These are phyloP conservation scores for Scartelaos histophorus DNA, from an alignment of 2,113 vertebrate species.

Conservation along the genomic window DNA sequence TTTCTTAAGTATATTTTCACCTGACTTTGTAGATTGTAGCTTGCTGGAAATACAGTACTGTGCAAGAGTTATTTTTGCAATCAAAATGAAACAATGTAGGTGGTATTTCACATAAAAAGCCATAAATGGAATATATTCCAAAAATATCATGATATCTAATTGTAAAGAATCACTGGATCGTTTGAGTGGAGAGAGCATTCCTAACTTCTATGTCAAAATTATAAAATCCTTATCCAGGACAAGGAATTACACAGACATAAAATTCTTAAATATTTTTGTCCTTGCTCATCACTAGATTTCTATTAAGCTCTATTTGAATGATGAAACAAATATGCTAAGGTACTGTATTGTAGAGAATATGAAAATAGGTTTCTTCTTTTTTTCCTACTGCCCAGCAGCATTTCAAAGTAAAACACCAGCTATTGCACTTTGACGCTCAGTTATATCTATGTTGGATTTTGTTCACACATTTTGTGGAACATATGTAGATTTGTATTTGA, in stretches of 20 bases:
- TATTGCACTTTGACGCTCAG: constrained; percentile 39
- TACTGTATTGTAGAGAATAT: constrained; percentile 24
- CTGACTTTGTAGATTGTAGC: constrained; percentile 37
- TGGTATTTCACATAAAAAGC: too few relatives aligned
- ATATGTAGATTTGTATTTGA: constrained; percentile 17
- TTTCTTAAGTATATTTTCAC: constrained; percentile 52
- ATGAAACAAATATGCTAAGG: constrained; percentile 25
- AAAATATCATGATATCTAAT: too few relatives aligned
- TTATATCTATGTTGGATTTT: constrained; percentile 21
- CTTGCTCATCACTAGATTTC: not conserved
- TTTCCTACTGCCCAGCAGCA: constrained; percentile 31
- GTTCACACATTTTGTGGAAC: constrained; percentile 17
- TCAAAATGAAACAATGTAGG: not conserved
- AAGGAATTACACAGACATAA: not conserved
- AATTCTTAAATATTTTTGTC: not conserved
- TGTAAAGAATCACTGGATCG: not conserved
- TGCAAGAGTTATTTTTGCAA: not conserved
- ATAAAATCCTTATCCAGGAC: too few relatives aligned
- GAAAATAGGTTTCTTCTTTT: constrained; percentile 21
- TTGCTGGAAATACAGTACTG: constrained; percentile 6
- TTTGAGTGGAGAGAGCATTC: too few relatives aligned
- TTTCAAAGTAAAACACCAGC: constrained; percentile 31
- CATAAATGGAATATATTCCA: not conserved
- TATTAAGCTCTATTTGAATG: constrained; percentile 30
- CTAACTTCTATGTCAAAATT: too few relatives aligned